Base-by-base conservation (phyloP, 2,113 vertebrate species). In the Oncorhynchus masou region DNA sequence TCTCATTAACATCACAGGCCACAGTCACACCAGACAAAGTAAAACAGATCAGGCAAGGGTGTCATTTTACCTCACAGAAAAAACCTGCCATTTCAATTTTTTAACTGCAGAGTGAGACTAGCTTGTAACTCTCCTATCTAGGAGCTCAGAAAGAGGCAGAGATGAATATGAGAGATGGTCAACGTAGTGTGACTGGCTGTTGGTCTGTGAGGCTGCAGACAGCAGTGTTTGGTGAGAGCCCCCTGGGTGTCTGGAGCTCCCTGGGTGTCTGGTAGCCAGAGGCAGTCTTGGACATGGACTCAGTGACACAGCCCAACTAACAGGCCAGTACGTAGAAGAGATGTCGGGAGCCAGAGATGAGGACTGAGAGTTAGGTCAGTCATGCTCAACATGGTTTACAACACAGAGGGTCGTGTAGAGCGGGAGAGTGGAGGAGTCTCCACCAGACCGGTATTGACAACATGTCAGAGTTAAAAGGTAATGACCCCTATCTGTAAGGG, bases 291-390 rank as follows among this genome's bases (percentile, higher is more conserved):
- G 80, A 78, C 48, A 25, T 64, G 48, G 78, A 80, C 71, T 79
- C 27, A 45, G 34, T 79, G 86, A 82, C 84, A 84, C 57, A 45
- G 54, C 51, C 20, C 11, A 74, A 48, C 74, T 71, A 65, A 74
- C 57, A 71, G 74, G 74, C 24, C 31, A 65, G 39, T 25, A n/a
- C 19, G 62, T 60, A 74, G 49, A 57, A 48, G 67, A n/a, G 68
- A 79, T n/a, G 5, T 16, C 1, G 62, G n/a, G 59, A 62, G 20
- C 59, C 59, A 22, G 20, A 22, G 6, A 62, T 16, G 67, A 74
- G 31, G 31, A 68, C 16, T 59, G 69, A 45, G 13, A n/a, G 68
- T 68, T 27, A 11, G 39, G 39, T 45, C 62, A 68, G 27, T 71
- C 72, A 59, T 70, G 39, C 81, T 75, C 73, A 68, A 25, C 27